phyloP scores from a whole-genome alignment of 2,797 vertebrate genomes.

The Acomys russatus region DNA sequence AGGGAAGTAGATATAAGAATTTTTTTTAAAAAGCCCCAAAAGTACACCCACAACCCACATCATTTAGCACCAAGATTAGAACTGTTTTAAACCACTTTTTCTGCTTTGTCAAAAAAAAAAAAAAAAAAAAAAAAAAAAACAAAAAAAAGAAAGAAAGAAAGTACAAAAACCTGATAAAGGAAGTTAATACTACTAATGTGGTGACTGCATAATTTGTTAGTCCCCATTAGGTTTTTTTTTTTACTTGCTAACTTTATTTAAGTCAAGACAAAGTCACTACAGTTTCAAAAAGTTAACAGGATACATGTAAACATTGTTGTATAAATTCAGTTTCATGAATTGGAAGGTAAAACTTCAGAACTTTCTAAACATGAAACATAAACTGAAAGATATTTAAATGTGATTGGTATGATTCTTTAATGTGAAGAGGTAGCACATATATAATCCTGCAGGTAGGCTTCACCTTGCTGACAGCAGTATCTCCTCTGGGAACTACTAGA shows the following conservation, averaged over 20 bases:
- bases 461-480: rapidly evolving
- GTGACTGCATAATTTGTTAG: neutral
- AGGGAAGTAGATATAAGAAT: too few relatives aligned
- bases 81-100: neutral
- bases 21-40: too few relatives aligned
- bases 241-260: neutral
- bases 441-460: neutral
- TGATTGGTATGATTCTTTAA: neutral
- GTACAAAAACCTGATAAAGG: neutral
- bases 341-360: neutral
- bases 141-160: too few relatives aligned
- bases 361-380: neutral
- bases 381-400: neutral
- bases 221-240: neutral
- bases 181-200: neutral
- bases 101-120: neutral
- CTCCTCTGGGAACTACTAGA: neutral
- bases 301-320: neutral
- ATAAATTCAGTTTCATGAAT: neutral
- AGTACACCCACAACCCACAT: too few relatives aligned
- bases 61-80: neutral
- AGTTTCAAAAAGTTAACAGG: neutral
- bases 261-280: neutral
- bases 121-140: neutral
- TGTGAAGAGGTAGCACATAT: neutral